Evolutionary conservation across 2,797 vertebrate species (phyloP), one percentile per base, ranked within the genome.

Genomic region (Manis javanica): DNA sequence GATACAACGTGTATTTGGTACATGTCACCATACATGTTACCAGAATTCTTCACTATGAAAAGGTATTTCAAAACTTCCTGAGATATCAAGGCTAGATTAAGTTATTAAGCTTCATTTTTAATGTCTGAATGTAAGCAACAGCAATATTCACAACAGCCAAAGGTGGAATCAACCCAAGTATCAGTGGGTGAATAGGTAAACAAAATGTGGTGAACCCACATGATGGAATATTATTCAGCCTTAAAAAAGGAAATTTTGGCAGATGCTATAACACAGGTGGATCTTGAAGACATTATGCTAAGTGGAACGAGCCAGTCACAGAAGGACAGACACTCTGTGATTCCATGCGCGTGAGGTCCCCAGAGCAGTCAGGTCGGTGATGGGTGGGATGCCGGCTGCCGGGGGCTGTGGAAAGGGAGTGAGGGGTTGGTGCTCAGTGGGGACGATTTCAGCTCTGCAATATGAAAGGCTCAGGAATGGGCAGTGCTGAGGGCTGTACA

Each of bases 291-390:
- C 11, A 11, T 16, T 13, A 51, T 11, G 31, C 16, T 55, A 39
- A 55, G n/a, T 34, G 18, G 89, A 77, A 37, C 14, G n/a, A 87
- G 34, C 18, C 31, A 37, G 5, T 37, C 29, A 66, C 55, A 68
- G 61, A 26, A 69, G 49, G 42, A 49, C n/a, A 59, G 59, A 24
- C 21, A 19, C 11, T 7, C 11, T 57, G 15, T 0, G 23, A 53
- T 37, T 69, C 26, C 39, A 26, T 15, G 51, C 11, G 10, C 0
- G 13, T 0, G 6, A 57, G 42, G 72, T 31, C 16, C 23, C 34
- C 34, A 74, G 29, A 59, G 10, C 0, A 26, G 63, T 88, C 69
- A 69, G 31, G 46, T 19, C 46, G 61, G 46, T 15, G 29, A 66
- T 46, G 53, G 63, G 66, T 0, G 11, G 13, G 64, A 42, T 0